Percentiles rank a stretch among this genome's conserved stretches.
Evolutionary conservation across 1,140 invertebrate genomes (phyloP).

Genomic region (Homarus americanus): DNA sequence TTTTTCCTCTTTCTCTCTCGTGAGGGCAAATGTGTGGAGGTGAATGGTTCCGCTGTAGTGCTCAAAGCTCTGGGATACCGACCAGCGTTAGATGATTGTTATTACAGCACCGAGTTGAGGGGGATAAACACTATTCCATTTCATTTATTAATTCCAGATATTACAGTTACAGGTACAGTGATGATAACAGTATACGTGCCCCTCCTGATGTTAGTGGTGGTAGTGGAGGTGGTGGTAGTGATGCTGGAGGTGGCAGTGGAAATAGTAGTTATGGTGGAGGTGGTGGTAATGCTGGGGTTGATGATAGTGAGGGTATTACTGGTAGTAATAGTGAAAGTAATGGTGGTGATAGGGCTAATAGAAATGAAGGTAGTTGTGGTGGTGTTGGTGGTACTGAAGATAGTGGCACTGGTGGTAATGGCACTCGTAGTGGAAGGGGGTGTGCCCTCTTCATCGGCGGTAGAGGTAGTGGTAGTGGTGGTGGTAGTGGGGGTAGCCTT

Average conservation of each 20-base stretch:
- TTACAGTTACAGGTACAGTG: too few relatives aligned
- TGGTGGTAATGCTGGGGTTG: too few relatives aligned
- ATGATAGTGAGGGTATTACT: too few relatives aligned
- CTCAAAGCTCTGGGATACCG: not conserved
- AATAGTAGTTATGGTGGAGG: too few relatives aligned
- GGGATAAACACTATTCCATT: not conserved
- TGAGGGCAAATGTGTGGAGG: not conserved
- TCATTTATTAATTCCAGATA: too few relatives aligned
- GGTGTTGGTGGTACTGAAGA: not conserved
- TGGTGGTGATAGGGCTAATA: too few relatives aligned
- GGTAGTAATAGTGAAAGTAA: too few relatives aligned
- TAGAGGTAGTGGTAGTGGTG: not conserved
- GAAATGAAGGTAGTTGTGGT: not conserved
- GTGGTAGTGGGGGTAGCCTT: not conserved
- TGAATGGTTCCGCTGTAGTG: not conserved
- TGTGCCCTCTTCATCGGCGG: not conserved
- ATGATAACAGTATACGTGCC: too few relatives aligned
- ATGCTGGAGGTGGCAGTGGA: too few relatives aligned
- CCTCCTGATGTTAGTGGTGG: too few relatives aligned
- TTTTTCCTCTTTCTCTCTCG: not conserved
- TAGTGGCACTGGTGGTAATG: not conserved
- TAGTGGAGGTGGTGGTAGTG: too few relatives aligned
- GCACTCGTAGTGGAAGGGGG: not conserved
- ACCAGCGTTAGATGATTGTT: slow-evolving; percentile 1
- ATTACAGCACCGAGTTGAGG: not conserved